Conservation (phyloP, 2,113 vertebrate species). For the Gopherus evgoodei region DNA sequence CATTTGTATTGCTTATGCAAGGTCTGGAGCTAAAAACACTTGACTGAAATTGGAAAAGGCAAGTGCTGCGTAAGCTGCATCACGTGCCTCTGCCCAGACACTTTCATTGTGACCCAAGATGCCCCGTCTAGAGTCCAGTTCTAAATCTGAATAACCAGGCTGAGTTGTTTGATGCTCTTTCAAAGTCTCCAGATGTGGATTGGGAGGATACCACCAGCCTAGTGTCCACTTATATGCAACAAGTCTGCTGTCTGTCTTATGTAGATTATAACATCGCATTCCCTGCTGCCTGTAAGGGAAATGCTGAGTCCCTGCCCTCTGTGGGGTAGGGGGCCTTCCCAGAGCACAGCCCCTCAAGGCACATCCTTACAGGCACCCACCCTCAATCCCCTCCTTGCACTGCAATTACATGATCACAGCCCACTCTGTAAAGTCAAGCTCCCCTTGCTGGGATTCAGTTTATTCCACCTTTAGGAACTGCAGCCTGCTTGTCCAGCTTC, state of each 20-base stretch:
- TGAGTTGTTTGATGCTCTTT: neutral
- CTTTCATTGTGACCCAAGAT: neutral
- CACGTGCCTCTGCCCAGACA: fast-evolving
- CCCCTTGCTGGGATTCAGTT: neutral
- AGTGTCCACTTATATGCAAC: neutral
- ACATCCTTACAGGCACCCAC: neutral
- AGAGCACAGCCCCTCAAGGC: neutral
- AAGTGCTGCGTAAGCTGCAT: constrained; percentile 23
- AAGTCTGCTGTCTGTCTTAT: neutral
- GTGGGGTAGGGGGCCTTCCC: neutral
- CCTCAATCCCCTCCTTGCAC: neutral
- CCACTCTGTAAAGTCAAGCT: too few species aligned
- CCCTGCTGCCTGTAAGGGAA: neutral
- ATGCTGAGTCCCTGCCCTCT: neutral
- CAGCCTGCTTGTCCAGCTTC: neutral
- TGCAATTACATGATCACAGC: neutral
- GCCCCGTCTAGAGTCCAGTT: neutral
- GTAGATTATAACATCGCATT: neutral
- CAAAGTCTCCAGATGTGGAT: neutral
- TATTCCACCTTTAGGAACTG: neutral
- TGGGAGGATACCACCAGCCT: neutral
- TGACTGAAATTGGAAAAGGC: constrained; percentile 11
- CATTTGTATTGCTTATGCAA: constrained; percentile 51
- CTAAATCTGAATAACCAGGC: neutral
- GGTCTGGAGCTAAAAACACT: neutral